Base-by-base conservation (phyloP, 2,797 vertebrate genomes). In the Knipowitschia caucasica region DNA sequence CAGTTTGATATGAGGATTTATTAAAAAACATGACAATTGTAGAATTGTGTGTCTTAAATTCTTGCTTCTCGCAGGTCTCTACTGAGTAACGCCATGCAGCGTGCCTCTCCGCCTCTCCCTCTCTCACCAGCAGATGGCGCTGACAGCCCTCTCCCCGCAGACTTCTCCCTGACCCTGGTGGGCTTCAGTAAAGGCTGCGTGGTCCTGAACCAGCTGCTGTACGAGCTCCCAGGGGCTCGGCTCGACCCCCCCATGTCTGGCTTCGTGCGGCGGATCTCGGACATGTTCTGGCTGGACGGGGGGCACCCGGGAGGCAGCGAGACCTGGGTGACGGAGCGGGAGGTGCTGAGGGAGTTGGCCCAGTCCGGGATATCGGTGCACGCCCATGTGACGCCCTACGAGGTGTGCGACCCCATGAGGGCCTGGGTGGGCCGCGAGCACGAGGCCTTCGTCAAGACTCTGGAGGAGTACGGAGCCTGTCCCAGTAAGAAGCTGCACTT, bases 171-270 rank as follows among this genome's bases (percentile, higher is more conserved):
- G 67, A 90, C 86, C 14, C 77, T 99, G 86, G 91, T 99, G 77
- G 97, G 94, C 69, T 99, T 99, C 89, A 99, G 96, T 80, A 99
- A 99, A 91, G 96, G 96, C 44, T 99, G 96, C 36, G 96, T 99
- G 77, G 96, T 99, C 73, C 90, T 99, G 64, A 99, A 99, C 86
- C 97, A 99, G 80, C 87, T 99, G 65, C 89, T 94, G 51, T 90
- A 96, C 66, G 97, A 98, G 88, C 80, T 98, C 58, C 88, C 88
- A 7, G 90, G 91, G 52, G 94, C 94, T 17, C 89, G 83, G 63
- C 86, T 88, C 3, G 92, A 96, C 81, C 92, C 88, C 7, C 87
- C 84, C 56, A 77, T 89, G 49, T 71, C 86, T 1, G 49, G 73
- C 74, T 98, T 99, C 56, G 62, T 94, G 20, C 77, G 81, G 45